Evolutionary conservation across 2,113 vertebrate species (phyloP).

Genomic region (Lycocorax pyrrhopterus): DNA sequence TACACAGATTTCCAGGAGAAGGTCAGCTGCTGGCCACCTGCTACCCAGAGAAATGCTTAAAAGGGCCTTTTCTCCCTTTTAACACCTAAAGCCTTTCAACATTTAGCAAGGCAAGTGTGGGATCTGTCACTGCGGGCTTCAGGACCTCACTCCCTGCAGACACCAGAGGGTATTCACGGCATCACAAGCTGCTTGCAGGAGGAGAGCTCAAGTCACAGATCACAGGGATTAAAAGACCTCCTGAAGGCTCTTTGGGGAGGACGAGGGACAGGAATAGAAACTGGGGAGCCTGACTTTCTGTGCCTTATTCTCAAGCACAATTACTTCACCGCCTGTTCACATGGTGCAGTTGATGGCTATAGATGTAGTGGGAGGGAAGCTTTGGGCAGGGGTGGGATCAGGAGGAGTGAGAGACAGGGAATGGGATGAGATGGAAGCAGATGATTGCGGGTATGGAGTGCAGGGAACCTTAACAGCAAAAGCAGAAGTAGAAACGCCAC

Average conservation of each 20-base stretch:
- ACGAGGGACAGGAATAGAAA: not conserved
- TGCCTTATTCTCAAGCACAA: not conserved
- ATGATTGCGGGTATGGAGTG: not conserved
- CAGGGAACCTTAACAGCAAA: not conserved
- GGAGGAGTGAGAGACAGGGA: not conserved
- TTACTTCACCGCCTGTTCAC: not conserved
- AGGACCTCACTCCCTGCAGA: not conserved
- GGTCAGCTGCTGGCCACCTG: not conserved
- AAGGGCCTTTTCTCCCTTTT: not conserved
- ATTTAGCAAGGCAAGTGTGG: not conserved
- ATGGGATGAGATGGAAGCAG: not conserved
- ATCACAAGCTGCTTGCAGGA: not conserved
- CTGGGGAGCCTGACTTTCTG: not conserved
- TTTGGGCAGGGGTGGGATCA: not conserved
- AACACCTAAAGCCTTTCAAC: not conserved
- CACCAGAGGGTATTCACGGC: fast-evolving
- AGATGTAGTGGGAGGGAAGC: not conserved
- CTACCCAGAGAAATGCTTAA: not conserved
- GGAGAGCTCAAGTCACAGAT: not conserved
- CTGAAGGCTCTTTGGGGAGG: not conserved
- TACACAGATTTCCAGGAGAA: not conserved
- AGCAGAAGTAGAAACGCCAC: not conserved
- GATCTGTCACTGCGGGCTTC: not conserved
- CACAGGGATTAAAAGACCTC: not conserved
- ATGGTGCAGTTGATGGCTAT: not conserved